Conservation (phyloP, 2,797 vertebrate species). For the Poecilia wingei region DNA sequence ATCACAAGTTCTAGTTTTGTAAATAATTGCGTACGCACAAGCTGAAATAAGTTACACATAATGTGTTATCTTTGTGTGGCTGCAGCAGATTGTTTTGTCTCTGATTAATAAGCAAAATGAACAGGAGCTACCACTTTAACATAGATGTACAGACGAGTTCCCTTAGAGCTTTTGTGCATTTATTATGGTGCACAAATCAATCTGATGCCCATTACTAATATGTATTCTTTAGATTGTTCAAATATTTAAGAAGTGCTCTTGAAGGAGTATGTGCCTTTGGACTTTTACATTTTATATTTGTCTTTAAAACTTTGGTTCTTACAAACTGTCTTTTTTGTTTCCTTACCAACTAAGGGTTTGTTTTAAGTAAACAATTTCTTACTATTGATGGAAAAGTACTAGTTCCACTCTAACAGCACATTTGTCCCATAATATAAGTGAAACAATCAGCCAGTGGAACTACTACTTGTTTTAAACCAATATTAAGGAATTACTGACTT, state of each 20-base stretch:
- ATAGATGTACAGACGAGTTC: background rate
- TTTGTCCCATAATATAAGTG: too few species aligned
- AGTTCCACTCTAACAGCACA: too few species aligned
- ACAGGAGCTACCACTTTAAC: background rate
- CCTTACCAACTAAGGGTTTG: too few species aligned
- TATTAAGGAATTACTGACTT: too few species aligned
- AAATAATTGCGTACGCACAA: background rate
- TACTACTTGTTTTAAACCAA: too few species aligned
- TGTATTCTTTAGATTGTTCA: background rate
- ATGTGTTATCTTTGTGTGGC: background rate
- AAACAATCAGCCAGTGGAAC: too few species aligned
- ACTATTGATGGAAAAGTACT: too few species aligned
- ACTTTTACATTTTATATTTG: background rate
- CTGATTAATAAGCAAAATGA: background rate
- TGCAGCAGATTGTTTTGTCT: constrained; percentile 7
- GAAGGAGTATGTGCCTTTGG: background rate
- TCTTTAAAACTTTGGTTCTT: background rate
- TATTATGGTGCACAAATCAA: background rate
- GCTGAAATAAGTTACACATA: background rate
- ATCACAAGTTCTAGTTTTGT: background rate
- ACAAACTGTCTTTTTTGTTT: background rate
- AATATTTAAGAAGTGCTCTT: background rate
- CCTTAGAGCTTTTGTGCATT: background rate
- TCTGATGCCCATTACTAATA: background rate
- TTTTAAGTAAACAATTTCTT: too few species aligned